Evolutionary conservation across 2,888 invertebrate genomes (phyloP).

Genomic region (Alloscopus bannaensis): DNA sequence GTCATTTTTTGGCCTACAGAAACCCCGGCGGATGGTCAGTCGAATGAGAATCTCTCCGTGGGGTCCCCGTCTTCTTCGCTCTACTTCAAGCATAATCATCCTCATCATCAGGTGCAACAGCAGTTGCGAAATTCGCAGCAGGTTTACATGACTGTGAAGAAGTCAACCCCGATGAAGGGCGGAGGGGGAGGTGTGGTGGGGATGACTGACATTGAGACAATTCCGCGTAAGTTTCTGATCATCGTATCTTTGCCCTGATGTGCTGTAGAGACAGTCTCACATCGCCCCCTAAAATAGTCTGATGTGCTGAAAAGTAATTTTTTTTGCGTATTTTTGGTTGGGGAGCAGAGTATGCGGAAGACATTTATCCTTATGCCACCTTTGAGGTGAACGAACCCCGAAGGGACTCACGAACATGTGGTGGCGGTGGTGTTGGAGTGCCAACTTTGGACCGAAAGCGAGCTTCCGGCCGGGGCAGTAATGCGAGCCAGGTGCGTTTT

Average conservation of each 20-base stretch:
- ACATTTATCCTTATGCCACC: conserved; percentile 81
- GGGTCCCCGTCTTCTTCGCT: conserved; percentile 71
- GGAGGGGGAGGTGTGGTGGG: too few relatives aligned
- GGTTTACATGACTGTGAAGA: conserved; percentile 72
- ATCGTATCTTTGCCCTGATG: conserved; percentile 2
- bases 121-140: conserved; percentile 55
- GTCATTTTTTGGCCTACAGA: conserved; percentile 63
- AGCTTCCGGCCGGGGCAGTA: conserved; percentile 28
- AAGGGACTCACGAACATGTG: conserved; percentile 65
- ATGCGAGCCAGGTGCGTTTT: conserved; percentile 32
- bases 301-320: not conserved
- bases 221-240: conserved; percentile 75
- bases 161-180: conserved; percentile 70
- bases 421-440: conserved; percentile 28
- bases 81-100: conserved; percentile 71
- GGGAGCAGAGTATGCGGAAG: conserved; percentile 78
- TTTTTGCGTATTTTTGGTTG: not conserved
- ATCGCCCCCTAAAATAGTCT: not conserved
- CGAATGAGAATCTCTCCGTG: conserved; percentile 67
- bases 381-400: conserved; percentile 77
- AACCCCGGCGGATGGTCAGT: conserved; percentile 70
- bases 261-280: not conserved
- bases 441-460: conserved; percentile 64
- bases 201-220: conserved; percentile 77
- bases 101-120: conserved; percentile 26